Percentiles rank a stretch among this genome's conserved stretches.
Evolutionary conservation across 2,113 vertebrate genomes (phyloP).

Genomic region (Hirundichthys speculiger): DNA sequence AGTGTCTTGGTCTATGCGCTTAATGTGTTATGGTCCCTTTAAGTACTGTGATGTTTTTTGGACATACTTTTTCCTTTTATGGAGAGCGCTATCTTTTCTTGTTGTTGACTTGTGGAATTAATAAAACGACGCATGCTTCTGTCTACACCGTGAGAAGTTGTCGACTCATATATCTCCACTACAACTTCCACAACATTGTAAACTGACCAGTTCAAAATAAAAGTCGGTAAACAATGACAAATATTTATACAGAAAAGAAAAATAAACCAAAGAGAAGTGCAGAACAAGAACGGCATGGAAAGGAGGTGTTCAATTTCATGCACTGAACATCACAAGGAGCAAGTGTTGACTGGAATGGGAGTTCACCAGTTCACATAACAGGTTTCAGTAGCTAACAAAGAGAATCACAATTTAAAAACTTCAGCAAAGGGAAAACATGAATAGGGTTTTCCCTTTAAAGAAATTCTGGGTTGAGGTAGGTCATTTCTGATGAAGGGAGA

Average conservation of each 20-base stretch:
- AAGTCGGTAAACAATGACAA: background rate
- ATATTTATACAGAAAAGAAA: background rate
- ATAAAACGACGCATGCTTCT: too few species aligned
- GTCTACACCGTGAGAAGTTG: too few species aligned
- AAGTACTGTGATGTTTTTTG: too few species aligned
- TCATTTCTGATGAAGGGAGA: slow-evolving; percentile 25
- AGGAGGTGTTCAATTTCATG: background rate
- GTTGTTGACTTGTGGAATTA: too few species aligned
- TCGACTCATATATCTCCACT: too few species aligned
- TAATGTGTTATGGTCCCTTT: too few species aligned
- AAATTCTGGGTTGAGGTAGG: background rate
- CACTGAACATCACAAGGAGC: background rate
- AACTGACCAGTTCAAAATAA: background rate
- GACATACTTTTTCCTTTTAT: too few species aligned
- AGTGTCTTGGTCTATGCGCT: too few species aligned
- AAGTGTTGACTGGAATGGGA: background rate
- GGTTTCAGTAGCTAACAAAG: background rate
- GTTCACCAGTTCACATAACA: background rate
- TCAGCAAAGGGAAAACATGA: background rate
- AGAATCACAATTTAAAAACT: background rate
- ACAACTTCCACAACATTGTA: too few species aligned
- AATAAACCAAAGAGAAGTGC: background rate
- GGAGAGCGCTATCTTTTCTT: too few species aligned
- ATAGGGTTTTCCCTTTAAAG: slow-evolving; percentile 32
- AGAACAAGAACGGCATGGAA: background rate